A percentile compares a stretch with the other conserved stretches of the same genome.
phyloP scores from a whole-genome alignment of 2,797 vertebrate genomes.

The Prionace glauca region DNA sequence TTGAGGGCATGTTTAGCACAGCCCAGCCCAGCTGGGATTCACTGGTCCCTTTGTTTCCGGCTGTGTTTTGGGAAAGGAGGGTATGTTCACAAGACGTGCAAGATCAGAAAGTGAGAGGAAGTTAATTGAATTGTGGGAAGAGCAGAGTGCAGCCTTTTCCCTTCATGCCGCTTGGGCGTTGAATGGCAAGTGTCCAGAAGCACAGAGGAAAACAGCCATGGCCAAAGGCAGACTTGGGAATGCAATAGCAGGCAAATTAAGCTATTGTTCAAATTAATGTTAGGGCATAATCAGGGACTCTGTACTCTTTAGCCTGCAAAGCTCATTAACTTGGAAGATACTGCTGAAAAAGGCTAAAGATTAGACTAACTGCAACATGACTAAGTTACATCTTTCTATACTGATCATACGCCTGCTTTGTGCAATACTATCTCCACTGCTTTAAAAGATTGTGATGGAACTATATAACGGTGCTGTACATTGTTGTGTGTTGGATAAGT shows the following conservation, averaged over 20 bases:
- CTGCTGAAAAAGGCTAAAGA: neutral
- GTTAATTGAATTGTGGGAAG: constrained; percentile 35
- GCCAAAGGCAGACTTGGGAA: neutral
- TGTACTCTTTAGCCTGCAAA: neutral
- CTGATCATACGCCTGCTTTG: neutral
- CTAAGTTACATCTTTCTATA: neutral
- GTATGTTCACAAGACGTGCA: neutral
- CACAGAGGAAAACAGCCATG: neutral
- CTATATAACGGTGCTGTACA: neutral
- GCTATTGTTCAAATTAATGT: neutral
- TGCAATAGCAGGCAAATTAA: neutral
- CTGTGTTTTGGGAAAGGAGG: neutral
- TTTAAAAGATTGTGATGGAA: neutral
- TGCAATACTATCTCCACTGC: neutral
- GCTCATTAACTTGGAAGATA: neutral
- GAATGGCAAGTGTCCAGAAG: neutral
- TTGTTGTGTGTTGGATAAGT: neutral
- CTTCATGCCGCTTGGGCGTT: neutral
- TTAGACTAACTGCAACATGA: neutral
- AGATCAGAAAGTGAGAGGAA: constrained; percentile 3
- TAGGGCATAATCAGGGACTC: neutral
- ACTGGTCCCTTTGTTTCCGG: neutral
- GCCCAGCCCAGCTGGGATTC: neutral
- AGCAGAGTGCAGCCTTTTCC: neutral
- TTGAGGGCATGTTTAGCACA: neutral